Percentiles rank a stretch among this genome's conserved stretches.
phyloP scores from a whole-genome alignment of 2,888 invertebrate species.

The Chymomyza caudatula region DNA sequence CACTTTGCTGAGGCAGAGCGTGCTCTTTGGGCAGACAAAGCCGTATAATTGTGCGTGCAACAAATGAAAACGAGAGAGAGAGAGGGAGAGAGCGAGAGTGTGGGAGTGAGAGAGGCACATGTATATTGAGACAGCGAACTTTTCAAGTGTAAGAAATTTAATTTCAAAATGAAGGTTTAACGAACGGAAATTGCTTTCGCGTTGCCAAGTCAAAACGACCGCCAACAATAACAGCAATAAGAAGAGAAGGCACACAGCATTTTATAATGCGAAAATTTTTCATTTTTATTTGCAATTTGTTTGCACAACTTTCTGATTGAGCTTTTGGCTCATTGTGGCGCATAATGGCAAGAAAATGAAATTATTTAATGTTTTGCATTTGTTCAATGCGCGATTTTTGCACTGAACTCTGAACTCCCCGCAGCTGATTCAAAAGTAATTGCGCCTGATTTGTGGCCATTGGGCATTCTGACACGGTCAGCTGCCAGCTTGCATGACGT shows the following conservation, averaged over 20 bases:
- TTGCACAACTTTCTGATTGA: conserved; percentile 69
- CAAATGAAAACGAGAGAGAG: not conserved
- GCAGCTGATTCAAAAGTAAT: conserved; percentile 36
- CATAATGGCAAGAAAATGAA: conserved; percentile 42
- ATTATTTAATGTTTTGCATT: conserved; percentile 63
- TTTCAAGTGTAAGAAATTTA: conserved; percentile 72
- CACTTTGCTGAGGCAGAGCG: conserved; percentile 23
- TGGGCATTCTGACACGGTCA: not conserved
- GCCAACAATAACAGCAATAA: conserved; percentile 14
- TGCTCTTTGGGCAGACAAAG: conserved; percentile 4
- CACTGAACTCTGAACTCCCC: not conserved
- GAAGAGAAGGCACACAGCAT: conserved; percentile 41
- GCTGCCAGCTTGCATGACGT: not conserved
- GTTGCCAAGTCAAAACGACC: conserved; percentile 10
- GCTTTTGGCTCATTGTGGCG: conserved; percentile 46
- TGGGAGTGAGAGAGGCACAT: conserved; percentile 16
- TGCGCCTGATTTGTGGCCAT: conserved; percentile 62
- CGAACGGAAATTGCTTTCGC: conserved; percentile 71
- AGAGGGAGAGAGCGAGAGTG: conserved; percentile 29
- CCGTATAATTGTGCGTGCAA: conserved; percentile 55
- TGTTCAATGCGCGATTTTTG: conserved; percentile 25
- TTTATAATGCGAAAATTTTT: conserved; percentile 27
- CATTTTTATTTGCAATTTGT: conserved; percentile 64
- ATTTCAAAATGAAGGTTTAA: conserved; percentile 72
- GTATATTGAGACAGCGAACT: conserved; percentile 62